Base-by-base conservation (phyloP, 1,140 invertebrate species). In the Procambarus virginalis region DNA sequence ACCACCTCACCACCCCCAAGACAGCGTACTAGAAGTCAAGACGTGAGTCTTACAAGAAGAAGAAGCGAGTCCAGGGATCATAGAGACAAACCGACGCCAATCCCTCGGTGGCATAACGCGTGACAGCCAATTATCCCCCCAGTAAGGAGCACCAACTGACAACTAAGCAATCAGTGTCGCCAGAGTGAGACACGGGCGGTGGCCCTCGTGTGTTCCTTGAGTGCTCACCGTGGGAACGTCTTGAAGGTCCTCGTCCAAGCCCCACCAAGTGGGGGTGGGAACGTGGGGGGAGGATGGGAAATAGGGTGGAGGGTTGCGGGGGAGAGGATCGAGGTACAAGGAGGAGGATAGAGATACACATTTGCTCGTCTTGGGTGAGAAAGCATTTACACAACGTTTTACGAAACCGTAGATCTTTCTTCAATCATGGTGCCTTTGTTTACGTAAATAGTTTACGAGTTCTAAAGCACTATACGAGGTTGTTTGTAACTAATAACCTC, bases 81-180 rank as follows among this genome's bases (percentile, higher is more conserved):
- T 10, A 5, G 5, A 10, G 10, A 58, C 5, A 58, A 5, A 6
- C 55, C 17, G 17, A 14, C 9, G 9, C 60, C 9, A 68, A 68
- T 68, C 20, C 60, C 17, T 68, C n/a, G 60, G 60, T 22, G n/a
- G 9, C 9, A 70, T 70, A 70, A 70, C 9, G 9, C 68, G 22
- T 22, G 68, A 70, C 68, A 22, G 9, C 2, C 22, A 70, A 70
- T 70, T 70, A 70, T 8, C 68, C 68, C 3, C 3, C n/a, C 9
- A 9, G 68, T 70, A 78, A 78, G 45, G 49, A 49, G 46, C 64
- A 84, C 49, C 82, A 58, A 49, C 82, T 84, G 68, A 84, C 82
- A 75, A 84, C 75, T 73, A 84, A 84, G 82, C 49, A 84, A 84
- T 75, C 46, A 75, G 82, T 84, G 68, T 51, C 68, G 68, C 82